Conservation (phyloP, 2,888 invertebrate species). For the Drosophila acutilabella region DNA sequence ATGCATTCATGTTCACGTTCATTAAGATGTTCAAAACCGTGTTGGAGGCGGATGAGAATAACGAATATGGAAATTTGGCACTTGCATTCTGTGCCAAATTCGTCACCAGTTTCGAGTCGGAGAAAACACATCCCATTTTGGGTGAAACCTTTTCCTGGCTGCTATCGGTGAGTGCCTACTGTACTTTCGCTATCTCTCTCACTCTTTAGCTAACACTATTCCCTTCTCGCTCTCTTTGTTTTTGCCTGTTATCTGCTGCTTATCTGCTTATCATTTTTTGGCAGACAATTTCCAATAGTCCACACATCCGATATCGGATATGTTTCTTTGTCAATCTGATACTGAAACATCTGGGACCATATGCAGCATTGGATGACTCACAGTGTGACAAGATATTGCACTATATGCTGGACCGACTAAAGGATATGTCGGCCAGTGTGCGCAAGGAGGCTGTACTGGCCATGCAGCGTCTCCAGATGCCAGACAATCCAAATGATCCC, state of each 20-base stretch:
- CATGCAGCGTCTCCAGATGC: conserved; percentile 92
- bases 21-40: conserved; percentile 88
- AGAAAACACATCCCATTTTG: conserved; percentile 82
- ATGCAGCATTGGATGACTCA: conserved; percentile 91
- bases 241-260: background rate
- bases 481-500: conserved; percentile 90
- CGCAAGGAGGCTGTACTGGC: conserved; percentile 92
- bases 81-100: conserved; percentile 91
- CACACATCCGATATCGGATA: conserved; percentile 89
- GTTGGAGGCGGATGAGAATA: conserved; percentile 89
- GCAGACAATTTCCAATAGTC: conserved; percentile 86
- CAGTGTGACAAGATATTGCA: conserved; percentile 90
- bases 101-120: conserved; percentile 87
- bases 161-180: conserved; percentile 62
- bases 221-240: background rate
- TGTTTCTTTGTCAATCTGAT: conserved; percentile 92
- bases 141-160: conserved; percentile 80
- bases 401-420: conserved; percentile 88
- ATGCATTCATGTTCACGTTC: conserved; percentile 88
- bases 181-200: conserved; percentile 19
- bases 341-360: conserved; percentile 90
- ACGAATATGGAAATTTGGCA: conserved; percentile 89
- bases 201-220: background rate
- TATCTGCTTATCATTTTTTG: conserved; percentile 5
- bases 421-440: conserved; percentile 91